Evolutionary conservation across 2,113 vertebrate genomes (phyloP), one percentile per base, ranked within the genome.

Genomic region (Raja brachyura): DNA sequence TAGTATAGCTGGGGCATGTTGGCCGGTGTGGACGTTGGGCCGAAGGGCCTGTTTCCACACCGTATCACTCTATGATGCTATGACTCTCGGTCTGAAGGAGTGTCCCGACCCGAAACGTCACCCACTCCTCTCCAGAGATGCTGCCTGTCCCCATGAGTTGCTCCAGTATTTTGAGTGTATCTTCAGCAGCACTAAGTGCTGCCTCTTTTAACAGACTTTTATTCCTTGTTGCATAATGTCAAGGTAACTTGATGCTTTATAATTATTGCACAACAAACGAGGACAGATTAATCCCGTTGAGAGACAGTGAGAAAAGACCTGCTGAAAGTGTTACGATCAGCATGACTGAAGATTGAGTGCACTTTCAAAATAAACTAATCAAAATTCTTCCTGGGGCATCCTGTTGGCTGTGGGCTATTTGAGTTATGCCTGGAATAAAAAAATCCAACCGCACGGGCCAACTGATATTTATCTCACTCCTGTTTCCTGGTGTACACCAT

Each of bases 321-420:
- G 59, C 18, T 88, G 61, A 66, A 88, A 63, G 28, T 66, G 61
- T 31, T 33, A n/a, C 66, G 56, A 31, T 61, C 85, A 66, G 28
- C 85, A 33, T 66, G 28, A 88, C 85, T 88, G 85, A 88, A 66
- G 59, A 88, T 88, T 88, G 85, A 88, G n/a, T 88, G 28, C 9
- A 3, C 81, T 88, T 66, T 88, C 85, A 88, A 88, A 81, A 88
- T 66, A 31, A 66, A 31, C 11, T 88, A 13, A 66, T 31, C 85
- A 63, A 88, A 88, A 88, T 66, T 88, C 85, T 88, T 88, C 28
- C 59, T n/a, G 83, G 83, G 61, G 54, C 56, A n/a, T 61, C 25
- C 83, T 86, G 83, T 61, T 54, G 56, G 83, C 28, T 4, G 25
- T 61, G 56, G 10, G 5, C 54, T 28, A 85, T 9, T 22, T 11